Evolutionary conservation across 2,797 vertebrate genomes (phyloP), one percentile per base, ranked within the genome.

Genomic region (Vultur gryphus): DNA sequence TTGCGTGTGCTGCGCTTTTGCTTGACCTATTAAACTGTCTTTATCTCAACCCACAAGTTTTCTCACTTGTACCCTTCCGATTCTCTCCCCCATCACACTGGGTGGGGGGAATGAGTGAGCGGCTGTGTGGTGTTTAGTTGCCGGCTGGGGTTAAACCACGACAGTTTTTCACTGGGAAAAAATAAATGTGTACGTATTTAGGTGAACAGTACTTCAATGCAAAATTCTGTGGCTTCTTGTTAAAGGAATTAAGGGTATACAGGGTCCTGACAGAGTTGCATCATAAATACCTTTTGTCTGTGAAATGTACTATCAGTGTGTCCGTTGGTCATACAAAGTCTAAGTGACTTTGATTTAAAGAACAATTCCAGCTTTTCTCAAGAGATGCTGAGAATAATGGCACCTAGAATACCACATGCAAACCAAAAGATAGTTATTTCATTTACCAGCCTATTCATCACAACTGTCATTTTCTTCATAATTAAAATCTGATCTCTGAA

Each of bases 401-500:
- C 1, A 6, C 39, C 69, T 94, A 77, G 39, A 94, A 89, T 46
- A 91, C 69, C 64, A 13, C 44, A 86, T 31, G 65, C 37, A 67
- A 70, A 51, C 29, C 15, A 93, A 88, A 94, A 91, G 23, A 77
- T 44, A 81, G 64, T 78, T 51, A 57, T 86, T 95, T 93, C 17
- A 43, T 95, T 97, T 90, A 78, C 29, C 26, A 77, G 19, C 18
- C 28, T 80, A 84, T 93, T 96, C 83, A 72, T 97, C 72, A 65
- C n/a, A 93, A 46, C n/a, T 87, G 33, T 82, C 46, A 65, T 84
- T 97, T 97, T 83, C 76, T 87, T 97, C 29, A 39, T 87, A 94
- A 95, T 96, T 98, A 96, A 97, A 96, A 89, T 90, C 57, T 90
- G 64, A 94, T 96, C 71, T 66, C 64, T 91, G 84, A 66, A 92